Evolutionary conservation across 2,888 invertebrate genomes (phyloP).

Genomic region (Microchrysa polita): DNA sequence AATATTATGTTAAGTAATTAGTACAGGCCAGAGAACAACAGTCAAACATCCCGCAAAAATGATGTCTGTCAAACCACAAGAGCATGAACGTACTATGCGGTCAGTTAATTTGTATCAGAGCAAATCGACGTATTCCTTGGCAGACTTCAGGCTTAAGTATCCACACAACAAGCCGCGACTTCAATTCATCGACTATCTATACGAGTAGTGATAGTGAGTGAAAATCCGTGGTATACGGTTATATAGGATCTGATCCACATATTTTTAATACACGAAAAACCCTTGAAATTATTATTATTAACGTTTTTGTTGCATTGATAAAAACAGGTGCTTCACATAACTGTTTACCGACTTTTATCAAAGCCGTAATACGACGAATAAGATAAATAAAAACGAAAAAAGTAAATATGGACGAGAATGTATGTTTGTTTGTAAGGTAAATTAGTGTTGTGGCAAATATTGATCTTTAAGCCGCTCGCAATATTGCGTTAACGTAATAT

Average conservation of each 20-base stretch:
- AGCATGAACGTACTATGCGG: background rate
- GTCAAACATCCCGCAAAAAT: background rate
- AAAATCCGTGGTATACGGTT: no score
- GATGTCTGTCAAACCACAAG: no score
- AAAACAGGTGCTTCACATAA: background rate
- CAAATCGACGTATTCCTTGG: background rate
- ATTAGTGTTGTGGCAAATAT: constrained; percentile 31
- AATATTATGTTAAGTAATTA: constrained; percentile 13
- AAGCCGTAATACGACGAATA: background rate
- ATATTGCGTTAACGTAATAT: constrained; percentile 14
- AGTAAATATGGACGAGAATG: constrained; percentile 5
- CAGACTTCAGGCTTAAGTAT: no score
- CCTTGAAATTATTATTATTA: background rate
- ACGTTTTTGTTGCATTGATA: constrained; percentile 10
- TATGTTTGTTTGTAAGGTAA: background rate
- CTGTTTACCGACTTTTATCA: constrained; percentile 15
- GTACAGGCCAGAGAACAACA: background rate
- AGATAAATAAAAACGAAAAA: constrained; percentile 1
- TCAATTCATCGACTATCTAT: no score
- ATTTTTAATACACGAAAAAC: background rate
- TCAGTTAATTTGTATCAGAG: constrained; percentile 4
- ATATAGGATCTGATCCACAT: background rate
- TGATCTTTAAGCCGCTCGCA: constrained; percentile 19
- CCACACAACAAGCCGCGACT: no score
- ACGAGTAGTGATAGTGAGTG: no score